Evolutionary conservation across 2,113 vertebrate species (phyloP), one percentile per base, ranked within the genome.

Genomic region (Burhinus oedicnemus): DNA sequence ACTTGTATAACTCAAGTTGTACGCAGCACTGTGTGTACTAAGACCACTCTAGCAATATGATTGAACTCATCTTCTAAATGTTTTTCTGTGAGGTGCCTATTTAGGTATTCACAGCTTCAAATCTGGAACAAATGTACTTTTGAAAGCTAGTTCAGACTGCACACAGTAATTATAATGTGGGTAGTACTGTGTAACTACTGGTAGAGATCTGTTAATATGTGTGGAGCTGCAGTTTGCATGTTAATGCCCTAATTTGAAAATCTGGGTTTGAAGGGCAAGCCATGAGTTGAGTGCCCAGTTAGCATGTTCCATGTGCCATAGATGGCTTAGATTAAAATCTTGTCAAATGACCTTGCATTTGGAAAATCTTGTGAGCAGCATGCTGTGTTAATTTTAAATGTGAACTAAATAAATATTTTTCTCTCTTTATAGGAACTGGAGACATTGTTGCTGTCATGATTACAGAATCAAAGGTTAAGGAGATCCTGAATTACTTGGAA

Each of bases 371-470:
- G 12, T 57, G 18, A 87, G 40, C 27, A 32, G 21, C 32, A 11
- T n/a, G 15, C 22, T 8, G 5, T 74, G 72, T 91, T 75, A 38
- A 66, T 89, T 95, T 90, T 38, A 92, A 90, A 93, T 77, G 36
- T 78, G 89, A 88, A 60, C 74, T 23, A 55, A 82, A 8, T 23
- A 55, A 82, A 8, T 83, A 3, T 60, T 88, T 92, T 69, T 64
- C 22, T 49, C 12, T 27, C 68, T 66, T 98, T 95, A 8, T 96
- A 99, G 99, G 99, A 91, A 99, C 99, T 40, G 99, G 99, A 87
- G 99, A 99, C 93, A 99, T 98, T 9, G 99, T 99, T 95, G 99
- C 99, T 21, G 99, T 99, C 94, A 99, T 99, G 99, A 99, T 99
- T 97, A 99, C 99, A 4, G 99, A 99, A 95, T 98, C 97, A 0